Evolutionary conservation across 2,113 vertebrate species (phyloP).

Genomic region (Acrocephalus kingi): DNA sequence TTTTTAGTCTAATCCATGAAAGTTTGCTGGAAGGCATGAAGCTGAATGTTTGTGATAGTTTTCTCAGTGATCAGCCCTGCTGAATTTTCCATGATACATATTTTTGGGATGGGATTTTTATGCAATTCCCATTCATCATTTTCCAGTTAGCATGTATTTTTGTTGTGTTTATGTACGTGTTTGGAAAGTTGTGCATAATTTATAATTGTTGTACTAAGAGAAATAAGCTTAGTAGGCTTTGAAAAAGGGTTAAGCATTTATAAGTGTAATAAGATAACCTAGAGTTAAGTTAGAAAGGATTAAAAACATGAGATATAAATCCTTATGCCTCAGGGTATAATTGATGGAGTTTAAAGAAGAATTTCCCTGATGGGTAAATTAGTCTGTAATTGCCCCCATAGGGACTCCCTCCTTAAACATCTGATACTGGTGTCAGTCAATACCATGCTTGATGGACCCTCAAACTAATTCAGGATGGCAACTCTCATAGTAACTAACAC

Average conservation of each 20-base stretch:
- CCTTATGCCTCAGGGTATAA: conserved; percentile 9
- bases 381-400: conserved; percentile 44
- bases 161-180: not conserved
- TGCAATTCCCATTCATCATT: not conserved
- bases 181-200: not conserved
- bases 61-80: not conserved
- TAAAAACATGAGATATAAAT: conserved; percentile 40
- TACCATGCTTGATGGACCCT: conserved; percentile 3
- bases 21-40: not conserved
- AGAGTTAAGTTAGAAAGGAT: conserved; percentile 30
- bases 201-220: not conserved
- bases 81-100: not conserved
- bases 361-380: conserved; percentile 53
- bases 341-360: conserved; percentile 47
- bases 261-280: conserved; percentile 22
- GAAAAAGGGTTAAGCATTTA: conserved; percentile 28
- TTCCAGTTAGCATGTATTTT: not conserved
- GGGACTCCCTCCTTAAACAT: conserved; percentile 25
- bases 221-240: not conserved
- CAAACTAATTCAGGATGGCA: not conserved
- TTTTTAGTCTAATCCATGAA: not conserved
- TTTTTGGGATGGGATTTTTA: not conserved
- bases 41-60: not conserved
- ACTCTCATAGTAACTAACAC: not conserved
- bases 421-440: conserved; percentile 37